Conservation (phyloP, 2,797 vertebrate genomes). For the Macrochelys suwanniensis region DNA sequence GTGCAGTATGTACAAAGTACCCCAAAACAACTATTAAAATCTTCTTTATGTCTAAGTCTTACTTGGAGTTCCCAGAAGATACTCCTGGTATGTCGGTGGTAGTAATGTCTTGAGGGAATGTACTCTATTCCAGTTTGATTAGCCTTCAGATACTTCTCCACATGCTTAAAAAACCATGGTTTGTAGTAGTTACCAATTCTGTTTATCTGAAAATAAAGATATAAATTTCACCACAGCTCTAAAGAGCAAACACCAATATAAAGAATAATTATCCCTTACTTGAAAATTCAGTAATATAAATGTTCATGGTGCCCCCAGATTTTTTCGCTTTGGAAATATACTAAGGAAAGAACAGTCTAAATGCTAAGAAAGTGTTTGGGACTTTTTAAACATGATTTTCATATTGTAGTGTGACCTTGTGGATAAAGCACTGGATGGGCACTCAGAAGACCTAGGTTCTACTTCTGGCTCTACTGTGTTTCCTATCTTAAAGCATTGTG, state of each 20-base stretch:
- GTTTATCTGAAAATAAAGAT: slow-evolving; percentile 87
- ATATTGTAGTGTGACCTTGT: background rate
- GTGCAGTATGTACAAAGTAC: background rate
- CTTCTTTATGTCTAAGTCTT: slow-evolving; percentile 37
- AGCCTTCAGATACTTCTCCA: slow-evolving; percentile 88
- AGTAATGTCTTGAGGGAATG: slow-evolving; percentile 96
- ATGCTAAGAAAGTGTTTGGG: background rate
- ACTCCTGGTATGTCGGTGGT: slow-evolving; percentile 97
- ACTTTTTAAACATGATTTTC: background rate
- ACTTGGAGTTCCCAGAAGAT: slow-evolving; percentile 99
- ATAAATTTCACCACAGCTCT: background rate
- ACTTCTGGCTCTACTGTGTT: background rate
- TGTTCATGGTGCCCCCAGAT: background rate
- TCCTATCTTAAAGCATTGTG: background rate
- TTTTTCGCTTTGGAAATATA: background rate
- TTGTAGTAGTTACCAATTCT: slow-evolving; percentile 95
- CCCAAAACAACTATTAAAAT: background rate
- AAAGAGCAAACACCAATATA: background rate
- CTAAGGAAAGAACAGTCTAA: background rate
- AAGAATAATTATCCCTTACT: background rate
- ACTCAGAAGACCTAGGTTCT: background rate
- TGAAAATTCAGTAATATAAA: background rate
- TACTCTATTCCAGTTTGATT: slow-evolving; percentile 88
- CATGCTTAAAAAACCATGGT: slow-evolving; percentile 98
- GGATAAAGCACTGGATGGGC: background rate